phyloP scores from a whole-genome alignment of 2,113 vertebrate genomes.

The Albula goreensis region DNA sequence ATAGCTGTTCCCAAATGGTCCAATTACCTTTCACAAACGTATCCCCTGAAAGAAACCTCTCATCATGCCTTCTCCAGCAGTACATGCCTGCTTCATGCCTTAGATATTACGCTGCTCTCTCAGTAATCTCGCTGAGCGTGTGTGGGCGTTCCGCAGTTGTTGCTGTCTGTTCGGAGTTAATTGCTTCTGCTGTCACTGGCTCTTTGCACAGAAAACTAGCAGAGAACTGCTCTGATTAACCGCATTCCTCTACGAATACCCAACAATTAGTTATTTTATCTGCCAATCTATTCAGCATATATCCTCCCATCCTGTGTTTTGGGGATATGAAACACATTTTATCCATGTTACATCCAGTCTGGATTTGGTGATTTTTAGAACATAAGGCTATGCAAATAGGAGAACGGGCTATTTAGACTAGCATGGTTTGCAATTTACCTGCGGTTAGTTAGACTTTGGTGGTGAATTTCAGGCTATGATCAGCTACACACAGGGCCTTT shows the following conservation, averaged over 20 bases:
- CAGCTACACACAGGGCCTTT: too few species aligned
- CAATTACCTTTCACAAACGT: background rate
- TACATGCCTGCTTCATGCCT: background rate
- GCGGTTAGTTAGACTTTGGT: too few species aligned
- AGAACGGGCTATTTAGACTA: too few species aligned
- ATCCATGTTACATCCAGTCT: background rate
- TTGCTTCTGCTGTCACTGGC: background rate
- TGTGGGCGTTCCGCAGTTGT: background rate
- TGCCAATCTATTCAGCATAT: background rate
- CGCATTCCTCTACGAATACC: background rate
- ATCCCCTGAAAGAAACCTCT: background rate
- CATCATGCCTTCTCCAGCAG: background rate
- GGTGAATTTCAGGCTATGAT: too few species aligned
- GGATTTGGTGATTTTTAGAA: background rate
- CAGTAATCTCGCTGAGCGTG: background rate
- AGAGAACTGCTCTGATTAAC: background rate
- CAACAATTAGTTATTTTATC: background rate
- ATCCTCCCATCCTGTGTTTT: background rate
- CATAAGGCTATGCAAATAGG: too few species aligned
- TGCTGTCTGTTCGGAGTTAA: constrained; percentile 2
- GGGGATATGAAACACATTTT: background rate
- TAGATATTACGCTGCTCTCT: background rate
- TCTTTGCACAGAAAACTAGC: background rate
- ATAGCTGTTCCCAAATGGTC: background rate
- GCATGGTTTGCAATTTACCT: too few species aligned